These are phyloP conservation scores for Hesperophylax magnus DNA, from an alignment of 1,140 invertebrate species.

Conservation along the genomic window DNA sequence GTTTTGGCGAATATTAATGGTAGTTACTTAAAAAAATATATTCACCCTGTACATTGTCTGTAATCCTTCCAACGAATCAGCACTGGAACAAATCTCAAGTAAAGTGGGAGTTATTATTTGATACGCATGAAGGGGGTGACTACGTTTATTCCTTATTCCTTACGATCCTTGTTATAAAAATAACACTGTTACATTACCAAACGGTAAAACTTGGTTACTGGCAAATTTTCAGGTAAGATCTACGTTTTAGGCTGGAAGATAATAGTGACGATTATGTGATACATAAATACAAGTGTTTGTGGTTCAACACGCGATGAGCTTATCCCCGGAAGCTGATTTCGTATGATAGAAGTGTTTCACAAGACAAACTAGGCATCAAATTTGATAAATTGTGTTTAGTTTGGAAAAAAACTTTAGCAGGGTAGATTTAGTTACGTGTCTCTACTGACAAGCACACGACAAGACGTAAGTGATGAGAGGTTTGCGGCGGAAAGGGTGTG, in stretches of 20 bases:
- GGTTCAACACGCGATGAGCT: background rate
- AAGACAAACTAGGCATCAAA: background rate
- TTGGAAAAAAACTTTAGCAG: background rate
- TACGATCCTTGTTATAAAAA: background rate
- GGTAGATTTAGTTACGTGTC: conserved; percentile 17
- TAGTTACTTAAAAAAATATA: too few relatives aligned
- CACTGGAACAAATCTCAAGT: background rate
- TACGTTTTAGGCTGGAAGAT: too few relatives aligned
- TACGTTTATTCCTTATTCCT: background rate
- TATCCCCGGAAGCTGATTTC: background rate
- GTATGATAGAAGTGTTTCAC: background rate
- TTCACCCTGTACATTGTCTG: background rate
- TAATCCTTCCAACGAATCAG: background rate
- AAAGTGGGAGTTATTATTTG: conserved; percentile 4
- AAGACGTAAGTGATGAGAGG: background rate
- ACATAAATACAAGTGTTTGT: too few relatives aligned
- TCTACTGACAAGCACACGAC: conserved; percentile 2
- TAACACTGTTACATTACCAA: too few relatives aligned
- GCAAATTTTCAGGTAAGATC: too few relatives aligned
- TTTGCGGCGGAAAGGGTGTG: background rate
- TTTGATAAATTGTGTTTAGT: conserved; percentile 36
- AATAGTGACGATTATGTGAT: too few relatives aligned
- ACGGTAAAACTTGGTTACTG: too few relatives aligned
- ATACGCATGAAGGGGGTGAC: background rate
- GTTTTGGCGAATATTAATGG: too few relatives aligned